Base-by-base conservation (phyloP, 2,797 vertebrate genomes). In the Pteronotus mesoamericanus region DNA sequence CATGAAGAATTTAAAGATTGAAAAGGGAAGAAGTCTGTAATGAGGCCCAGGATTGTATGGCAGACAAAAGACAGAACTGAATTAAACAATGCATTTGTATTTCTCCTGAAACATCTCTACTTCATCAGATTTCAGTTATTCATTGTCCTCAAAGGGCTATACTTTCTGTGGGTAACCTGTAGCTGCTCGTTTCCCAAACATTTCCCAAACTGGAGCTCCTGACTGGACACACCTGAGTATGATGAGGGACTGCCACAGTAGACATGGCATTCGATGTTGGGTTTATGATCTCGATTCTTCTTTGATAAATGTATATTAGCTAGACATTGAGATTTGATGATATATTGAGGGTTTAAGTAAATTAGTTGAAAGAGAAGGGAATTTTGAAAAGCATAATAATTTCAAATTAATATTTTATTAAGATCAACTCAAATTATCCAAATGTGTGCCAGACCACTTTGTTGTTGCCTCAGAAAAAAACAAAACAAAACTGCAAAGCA, bases 381-480 rank as follows among this genome's bases (percentile, higher is more conserved):
- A 22, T 91, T 94, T 91, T 86, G 83, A 87, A 91, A 85, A 80
- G 6, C 46, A 75, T 94, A 75, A 32, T 93, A 46, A 91, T 92
- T 95, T 94, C 32, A 39, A 82, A 91, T 93, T 93, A 93, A 91
- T 80, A 92, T 82, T 97, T 95, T 71, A 89, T 94, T 32, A 5
- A 0, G 91, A 95, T 89, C 78, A 74, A 57, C 57, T 74, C 93
- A 88, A 66, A 85, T 5, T 95, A 95, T 95, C 93, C 94, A 90
- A 97, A 80, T 96, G 4, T 78, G 48, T 9, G 94, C 87, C 53
- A 95, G 9, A 95, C 59, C 94, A 55, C 88, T 97, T 96, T 98
- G 94, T 96, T 98, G 87, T 86, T 96, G 78, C 94, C 78, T 94
- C 18, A 82, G 89, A 95, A 96, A 96, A 79, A 64, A 32, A 44